Conservation (phyloP, 2,113 vertebrate species). For the Capreolus pygargus region DNA sequence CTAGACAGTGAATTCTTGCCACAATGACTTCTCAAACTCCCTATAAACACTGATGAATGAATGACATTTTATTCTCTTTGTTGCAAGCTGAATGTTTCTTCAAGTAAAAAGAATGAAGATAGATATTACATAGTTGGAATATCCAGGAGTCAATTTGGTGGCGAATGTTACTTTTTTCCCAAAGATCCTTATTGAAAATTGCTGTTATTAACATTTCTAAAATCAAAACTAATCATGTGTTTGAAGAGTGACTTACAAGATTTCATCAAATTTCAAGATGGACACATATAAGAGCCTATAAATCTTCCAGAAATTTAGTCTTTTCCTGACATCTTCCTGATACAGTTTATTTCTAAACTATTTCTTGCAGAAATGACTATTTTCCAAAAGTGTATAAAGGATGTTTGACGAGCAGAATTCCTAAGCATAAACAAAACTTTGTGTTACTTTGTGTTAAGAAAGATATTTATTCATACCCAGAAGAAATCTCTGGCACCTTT, state of each 20-base stretch:
- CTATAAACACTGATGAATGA: not conserved
- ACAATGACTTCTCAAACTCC: not conserved
- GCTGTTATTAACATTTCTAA: not conserved
- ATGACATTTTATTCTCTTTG: not conserved
- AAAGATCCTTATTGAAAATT: not conserved
- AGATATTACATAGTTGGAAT: not conserved
- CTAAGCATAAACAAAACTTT: slow-evolving; percentile 30
- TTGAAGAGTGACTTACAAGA: not conserved
- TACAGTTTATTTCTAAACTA: not conserved
- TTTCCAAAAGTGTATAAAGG: not conserved
- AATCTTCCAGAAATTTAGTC: not conserved
- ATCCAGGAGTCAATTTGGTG: not conserved
- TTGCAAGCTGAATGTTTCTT: not conserved
- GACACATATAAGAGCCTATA: not conserved
- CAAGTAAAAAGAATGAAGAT: not conserved
- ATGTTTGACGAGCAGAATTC: slow-evolving; percentile 43
- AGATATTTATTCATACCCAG: not conserved
- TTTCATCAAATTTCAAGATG: slow-evolving; percentile 20
- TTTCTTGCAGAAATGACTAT: slow-evolving; percentile 7
- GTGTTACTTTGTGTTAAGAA: slow-evolving; percentile 31
- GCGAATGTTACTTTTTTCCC: not conserved
- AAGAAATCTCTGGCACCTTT: slow-evolving; percentile 18
- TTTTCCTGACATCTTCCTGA: not conserved
- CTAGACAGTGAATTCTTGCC: not conserved
- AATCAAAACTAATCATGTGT: slow-evolving; percentile 15